A percentile compares a stretch with the other conserved stretches of the same genome.
phyloP scores from a whole-genome alignment of 2,113 vertebrate genomes.

The Atrichornis clamosus region DNA sequence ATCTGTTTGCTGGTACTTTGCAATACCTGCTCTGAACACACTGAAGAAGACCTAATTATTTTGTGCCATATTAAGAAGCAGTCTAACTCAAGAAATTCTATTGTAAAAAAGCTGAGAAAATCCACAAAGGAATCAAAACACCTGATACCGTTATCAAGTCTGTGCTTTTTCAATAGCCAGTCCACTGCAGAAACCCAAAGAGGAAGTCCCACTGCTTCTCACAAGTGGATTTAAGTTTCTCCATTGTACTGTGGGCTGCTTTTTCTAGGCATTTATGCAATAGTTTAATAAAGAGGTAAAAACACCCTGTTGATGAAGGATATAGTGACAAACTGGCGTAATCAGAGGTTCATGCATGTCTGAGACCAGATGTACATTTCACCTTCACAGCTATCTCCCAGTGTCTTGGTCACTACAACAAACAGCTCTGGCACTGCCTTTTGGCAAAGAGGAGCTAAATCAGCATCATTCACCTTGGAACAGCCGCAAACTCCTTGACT shows the following conservation, averaged over 20 bases:
- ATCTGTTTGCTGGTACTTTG: neutral
- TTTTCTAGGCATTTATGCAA: neutral
- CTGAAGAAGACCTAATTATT: neutral
- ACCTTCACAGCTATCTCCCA: conserved; percentile 58
- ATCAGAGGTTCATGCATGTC: neutral
- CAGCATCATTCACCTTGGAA: conserved; percentile 66
- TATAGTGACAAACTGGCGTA: conserved; percentile 26
- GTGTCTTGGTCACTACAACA: conserved; percentile 51
- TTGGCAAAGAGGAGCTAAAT: conserved; percentile 60
- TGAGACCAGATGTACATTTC: conserved; percentile 51
- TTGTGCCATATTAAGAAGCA: fast-evolving
- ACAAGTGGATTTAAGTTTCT: neutral
- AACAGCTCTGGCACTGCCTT: conserved; percentile 41
- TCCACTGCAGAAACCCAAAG: neutral
- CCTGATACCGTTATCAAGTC: neutral
- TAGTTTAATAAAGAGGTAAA: neutral
- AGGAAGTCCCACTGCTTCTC: neutral
- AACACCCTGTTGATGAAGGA: neutral
- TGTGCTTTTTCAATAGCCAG: neutral
- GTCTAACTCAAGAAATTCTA: neutral
- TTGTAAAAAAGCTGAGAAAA: neutral
- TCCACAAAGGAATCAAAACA: neutral
- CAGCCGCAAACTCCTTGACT: conserved; percentile 39
- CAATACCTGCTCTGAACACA: neutral
- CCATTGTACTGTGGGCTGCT: neutral